Percentiles rank a stretch among this genome's conserved stretches.
phyloP scores from a whole-genome alignment of 2,888 invertebrate species.

The Lepidocyrtoides sp. region DNA sequence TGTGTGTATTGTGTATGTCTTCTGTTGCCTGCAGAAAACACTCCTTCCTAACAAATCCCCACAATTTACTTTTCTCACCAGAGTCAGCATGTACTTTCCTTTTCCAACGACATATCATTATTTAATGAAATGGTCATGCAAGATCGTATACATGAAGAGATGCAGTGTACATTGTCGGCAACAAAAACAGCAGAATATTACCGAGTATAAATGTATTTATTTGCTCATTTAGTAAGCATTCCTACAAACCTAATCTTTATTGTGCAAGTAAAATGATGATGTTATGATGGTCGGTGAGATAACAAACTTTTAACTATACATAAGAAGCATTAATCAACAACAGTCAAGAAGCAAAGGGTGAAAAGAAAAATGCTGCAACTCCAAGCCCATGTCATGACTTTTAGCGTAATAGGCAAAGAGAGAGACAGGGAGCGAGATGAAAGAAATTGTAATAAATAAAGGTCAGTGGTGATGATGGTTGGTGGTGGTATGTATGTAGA shows the following conservation, averaged over 20 bases:
- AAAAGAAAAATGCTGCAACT: neutral
- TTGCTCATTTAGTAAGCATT: neutral
- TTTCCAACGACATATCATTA: no score
- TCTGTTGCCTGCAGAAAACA: no score
- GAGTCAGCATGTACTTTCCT: neutral
- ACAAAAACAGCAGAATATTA: no score
- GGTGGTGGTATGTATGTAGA: neutral
- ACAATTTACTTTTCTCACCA: no score
- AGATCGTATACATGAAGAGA: no score
- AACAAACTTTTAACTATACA: neutral
- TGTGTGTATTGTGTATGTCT: no score
- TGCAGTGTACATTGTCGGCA: no score
- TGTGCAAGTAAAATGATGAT: neutral
- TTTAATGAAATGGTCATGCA: no score
- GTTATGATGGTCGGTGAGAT: neutral
- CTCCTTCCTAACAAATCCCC: no score
- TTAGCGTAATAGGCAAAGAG: neutral
- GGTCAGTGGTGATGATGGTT: conserved; percentile 46
- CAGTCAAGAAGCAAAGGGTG: neutral
- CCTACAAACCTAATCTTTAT: neutral
- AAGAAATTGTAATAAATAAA: conserved; percentile 42
- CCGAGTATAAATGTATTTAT: neutral
- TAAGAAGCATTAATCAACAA: neutral
- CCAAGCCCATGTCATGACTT: neutral
- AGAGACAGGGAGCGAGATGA: conserved; percentile 12